Percentiles rank a stretch among this genome's conserved stretches.
phyloP scores from a whole-genome alignment of 1,140 invertebrate genomes.

The Platyura marginata region DNA sequence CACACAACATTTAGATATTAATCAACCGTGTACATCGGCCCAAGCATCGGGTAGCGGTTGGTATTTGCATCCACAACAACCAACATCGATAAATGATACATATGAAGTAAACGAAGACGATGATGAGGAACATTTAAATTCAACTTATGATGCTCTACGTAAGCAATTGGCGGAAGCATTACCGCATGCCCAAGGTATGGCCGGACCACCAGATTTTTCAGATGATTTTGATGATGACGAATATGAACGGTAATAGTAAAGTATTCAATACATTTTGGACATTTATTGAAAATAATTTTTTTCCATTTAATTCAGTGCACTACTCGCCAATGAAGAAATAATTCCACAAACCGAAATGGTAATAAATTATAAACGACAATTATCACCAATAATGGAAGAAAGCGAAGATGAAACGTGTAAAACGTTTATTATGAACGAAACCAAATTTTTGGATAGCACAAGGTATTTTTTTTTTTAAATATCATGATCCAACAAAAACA shows the following conservation, averaged over 20 bases:
- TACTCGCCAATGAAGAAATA: not conserved
- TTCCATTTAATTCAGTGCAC: too few species aligned
- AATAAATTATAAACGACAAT: conserved; percentile 5
- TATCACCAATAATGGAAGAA: conserved; percentile 6
- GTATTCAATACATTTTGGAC: too few species aligned
- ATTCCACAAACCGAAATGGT: conserved; percentile 1
- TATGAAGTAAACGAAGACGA: not conserved
- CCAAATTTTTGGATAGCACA: conserved; percentile 5
- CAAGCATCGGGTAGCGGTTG: not conserved
- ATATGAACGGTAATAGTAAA: not conserved
- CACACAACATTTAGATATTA: not conserved
- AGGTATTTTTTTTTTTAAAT: too few species aligned
- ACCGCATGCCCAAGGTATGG: conserved; percentile 4
- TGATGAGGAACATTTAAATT: conserved; percentile 2
- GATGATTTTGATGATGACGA: conserved; percentile 2
- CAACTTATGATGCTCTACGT: conserved; percentile 3
- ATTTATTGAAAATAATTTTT: too few species aligned
- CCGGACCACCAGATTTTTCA: not conserved
- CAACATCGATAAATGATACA: not conserved
- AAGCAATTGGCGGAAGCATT: conserved; percentile 4
- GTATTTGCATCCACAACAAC: conserved; percentile 4
- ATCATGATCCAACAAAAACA: too few species aligned
- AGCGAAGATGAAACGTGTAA: conserved; percentile 6
- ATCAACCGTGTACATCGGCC: not conserved
- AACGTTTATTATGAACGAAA: conserved; percentile 5